Evolutionary conservation across 2,113 vertebrate genomes (phyloP).

Genomic region (Progne subis): DNA sequence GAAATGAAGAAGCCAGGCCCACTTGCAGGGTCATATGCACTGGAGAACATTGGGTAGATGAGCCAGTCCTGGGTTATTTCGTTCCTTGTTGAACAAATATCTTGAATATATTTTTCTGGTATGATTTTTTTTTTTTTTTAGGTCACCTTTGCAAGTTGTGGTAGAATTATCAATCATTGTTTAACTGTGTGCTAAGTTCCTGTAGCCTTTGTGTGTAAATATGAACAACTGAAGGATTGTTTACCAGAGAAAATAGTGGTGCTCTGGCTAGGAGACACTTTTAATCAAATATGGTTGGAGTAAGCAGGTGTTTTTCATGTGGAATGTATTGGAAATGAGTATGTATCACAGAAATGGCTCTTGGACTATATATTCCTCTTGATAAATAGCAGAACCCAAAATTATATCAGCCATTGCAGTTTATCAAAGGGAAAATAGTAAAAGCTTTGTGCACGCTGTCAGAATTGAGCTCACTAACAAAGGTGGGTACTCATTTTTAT

Average conservation of each 20-base stretch:
- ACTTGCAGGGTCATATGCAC: not conserved
- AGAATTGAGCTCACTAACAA: not conserved
- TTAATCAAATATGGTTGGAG: slow-evolving; percentile 50
- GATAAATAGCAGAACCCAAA: slow-evolving; percentile 39
- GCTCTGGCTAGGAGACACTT: slow-evolving; percentile 28
- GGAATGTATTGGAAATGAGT: slow-evolving; percentile 36
- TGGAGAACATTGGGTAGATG: not conserved
- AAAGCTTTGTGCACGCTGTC: not conserved
- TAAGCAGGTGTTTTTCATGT: slow-evolving; percentile 53
- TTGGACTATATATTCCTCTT: slow-evolving; percentile 19
- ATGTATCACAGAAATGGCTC: slow-evolving; percentile 44
- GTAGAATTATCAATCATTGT: slow-evolving; percentile 46
- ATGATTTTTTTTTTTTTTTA: slow-evolving; percentile 42
- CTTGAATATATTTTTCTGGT: slow-evolving; percentile 16
- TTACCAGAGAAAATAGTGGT: slow-evolving; percentile 51
- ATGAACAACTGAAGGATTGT: slow-evolving; percentile 41
- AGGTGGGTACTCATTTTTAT: not conserved
- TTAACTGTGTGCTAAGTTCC: slow-evolving; percentile 36
- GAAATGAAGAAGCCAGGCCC: not conserved
- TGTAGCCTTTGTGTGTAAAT: slow-evolving; percentile 48
- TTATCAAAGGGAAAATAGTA: not conserved
- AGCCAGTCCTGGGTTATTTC: not conserved
- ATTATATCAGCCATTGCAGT: not conserved
- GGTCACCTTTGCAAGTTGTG: slow-evolving; percentile 35
- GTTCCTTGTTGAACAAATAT: not conserved